Conservation (phyloP, 53 echinoderm and acorn worm genomes). For the Patiria pectinifera region DNA sequence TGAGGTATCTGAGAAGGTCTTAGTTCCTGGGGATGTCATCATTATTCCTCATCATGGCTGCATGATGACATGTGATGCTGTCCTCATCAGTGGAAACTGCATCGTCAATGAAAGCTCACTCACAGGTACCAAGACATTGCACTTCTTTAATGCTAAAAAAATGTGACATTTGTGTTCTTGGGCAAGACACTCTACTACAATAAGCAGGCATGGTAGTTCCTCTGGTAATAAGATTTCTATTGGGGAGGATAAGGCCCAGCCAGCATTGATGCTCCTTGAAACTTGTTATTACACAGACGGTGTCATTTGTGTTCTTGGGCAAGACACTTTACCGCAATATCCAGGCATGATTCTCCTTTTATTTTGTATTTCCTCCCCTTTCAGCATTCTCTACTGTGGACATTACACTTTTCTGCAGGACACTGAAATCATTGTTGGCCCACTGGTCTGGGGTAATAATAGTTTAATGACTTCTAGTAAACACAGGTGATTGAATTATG, state of each 20-base stretch:
- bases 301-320: neutral
- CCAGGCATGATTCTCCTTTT: too few relatives aligned
- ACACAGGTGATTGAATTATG: too few relatives aligned
- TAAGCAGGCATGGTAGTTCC: too few relatives aligned
- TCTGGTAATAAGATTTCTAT: too few relatives aligned
- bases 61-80: constrained; percentile 88
- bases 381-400: too few relatives aligned
- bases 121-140: constrained; percentile 71
- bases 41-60: constrained; percentile 84
- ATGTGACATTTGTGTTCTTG: too few relatives aligned
- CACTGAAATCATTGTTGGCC: neutral
- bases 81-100: constrained; percentile 82
- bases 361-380: too few relatives aligned
- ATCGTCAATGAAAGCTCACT: constrained; percentile 95
- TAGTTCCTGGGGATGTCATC: constrained; percentile 85
- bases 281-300: too few relatives aligned
- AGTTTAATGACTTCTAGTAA: neutral
- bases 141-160: neutral
- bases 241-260: too few relatives aligned
- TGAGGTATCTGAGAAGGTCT: constrained; percentile 64
- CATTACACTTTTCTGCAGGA: neutral
- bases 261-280: too few relatives aligned
- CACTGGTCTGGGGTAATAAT: neutral
- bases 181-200: neutral
- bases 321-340: neutral